Base-by-base conservation (phyloP, 2,888 invertebrate genomes). In the Alloplasta piceator region DNA sequence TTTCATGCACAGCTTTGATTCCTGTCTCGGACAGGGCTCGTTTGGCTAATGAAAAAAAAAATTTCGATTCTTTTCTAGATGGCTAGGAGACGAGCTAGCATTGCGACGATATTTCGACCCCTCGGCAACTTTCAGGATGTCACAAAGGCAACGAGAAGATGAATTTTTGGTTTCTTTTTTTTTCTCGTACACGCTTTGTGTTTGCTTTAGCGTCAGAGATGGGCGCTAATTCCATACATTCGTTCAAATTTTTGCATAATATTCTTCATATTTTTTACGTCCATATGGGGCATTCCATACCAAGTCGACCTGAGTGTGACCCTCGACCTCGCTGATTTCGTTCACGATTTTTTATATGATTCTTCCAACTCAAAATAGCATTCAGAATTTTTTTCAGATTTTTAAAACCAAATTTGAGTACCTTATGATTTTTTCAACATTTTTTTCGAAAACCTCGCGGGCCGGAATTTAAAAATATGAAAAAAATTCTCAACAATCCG, bases 71-170 rank as follows among this genome's bases (percentile, higher is more conserved):
- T 85, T 87, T 90, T 90, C 75, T 88, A 92, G 88, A 90, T 93
- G 80, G 91, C 92, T 85, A 92, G 90, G 86, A 91, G 94, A 86
- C 91, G 94, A 84, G 94, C 94, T 68, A 94, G 94, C 86, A 93
- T 94, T 80, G 94, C 94, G 6, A 93, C 93, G 68, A 92, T 94
- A 81, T 92, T 93, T 16, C 92, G 93, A 85, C 92, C 92, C 39
- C 90, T 92, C 75, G 90, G 89, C 82, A 88, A 76, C 75, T 83
- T 86, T 36, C 90, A 88, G 82, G 91, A 90, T 56, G 83, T 86
- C 67, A 81, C 87, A 85, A 92, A 92, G 90, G 91, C 90, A 91
- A 89, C 86, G 82, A 86, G 83, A 81, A 80, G 66, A 80, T 80
- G 75, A 58, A 67, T 67, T 74, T 80, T 79, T 43, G 67, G 55